Conservation (phyloP, 92 coral and sea anemone species). For the Hydrozoanthus gracilis region DNA sequence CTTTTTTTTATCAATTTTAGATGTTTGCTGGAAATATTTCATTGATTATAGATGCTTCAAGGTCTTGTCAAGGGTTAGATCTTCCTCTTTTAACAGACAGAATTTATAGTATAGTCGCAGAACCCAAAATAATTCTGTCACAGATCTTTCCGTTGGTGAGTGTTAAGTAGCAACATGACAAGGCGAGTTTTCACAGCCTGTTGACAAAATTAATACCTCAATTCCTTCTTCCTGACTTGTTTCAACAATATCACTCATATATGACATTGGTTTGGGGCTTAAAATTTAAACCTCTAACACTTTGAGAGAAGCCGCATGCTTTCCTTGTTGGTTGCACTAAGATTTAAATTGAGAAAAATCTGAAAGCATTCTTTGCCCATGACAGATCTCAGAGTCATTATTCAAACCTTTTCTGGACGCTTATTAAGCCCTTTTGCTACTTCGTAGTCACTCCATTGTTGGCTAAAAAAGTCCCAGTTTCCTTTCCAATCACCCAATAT, state of each 20-base stretch:
- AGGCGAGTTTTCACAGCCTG: neutral
- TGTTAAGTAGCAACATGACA: neutral
- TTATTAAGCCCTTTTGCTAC: conserved; percentile 48
- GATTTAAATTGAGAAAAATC: conserved; percentile 18
- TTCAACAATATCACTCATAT: neutral
- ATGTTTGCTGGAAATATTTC: conserved; percentile 41
- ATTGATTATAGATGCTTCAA: conserved; percentile 34
- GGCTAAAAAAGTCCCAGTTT: conserved; percentile 27
- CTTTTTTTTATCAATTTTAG: conserved; percentile 40
- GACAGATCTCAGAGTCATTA: neutral
- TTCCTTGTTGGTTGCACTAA: neutral
- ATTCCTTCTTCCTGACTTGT: conserved; percentile 32
- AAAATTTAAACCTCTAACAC: conserved; percentile 8
- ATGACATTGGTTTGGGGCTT: conserved; percentile 1
- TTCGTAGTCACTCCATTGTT: conserved; percentile 42
- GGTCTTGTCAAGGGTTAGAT: conserved; percentile 45
- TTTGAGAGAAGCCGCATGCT: conserved; percentile 10
- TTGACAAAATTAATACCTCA: conserved; percentile 19
- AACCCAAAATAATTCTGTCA: conserved; percentile 38
- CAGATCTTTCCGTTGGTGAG: conserved; percentile 10
- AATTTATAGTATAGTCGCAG: conserved; percentile 31
- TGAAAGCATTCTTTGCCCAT: conserved; percentile 20
- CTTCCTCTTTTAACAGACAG: conserved; percentile 42
- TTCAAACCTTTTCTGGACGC: conserved; percentile 24
- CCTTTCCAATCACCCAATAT: conserved; percentile 25